Conservation (phyloP, 2,888 invertebrate genomes). For the Orthonychiurus folsomi region DNA sequence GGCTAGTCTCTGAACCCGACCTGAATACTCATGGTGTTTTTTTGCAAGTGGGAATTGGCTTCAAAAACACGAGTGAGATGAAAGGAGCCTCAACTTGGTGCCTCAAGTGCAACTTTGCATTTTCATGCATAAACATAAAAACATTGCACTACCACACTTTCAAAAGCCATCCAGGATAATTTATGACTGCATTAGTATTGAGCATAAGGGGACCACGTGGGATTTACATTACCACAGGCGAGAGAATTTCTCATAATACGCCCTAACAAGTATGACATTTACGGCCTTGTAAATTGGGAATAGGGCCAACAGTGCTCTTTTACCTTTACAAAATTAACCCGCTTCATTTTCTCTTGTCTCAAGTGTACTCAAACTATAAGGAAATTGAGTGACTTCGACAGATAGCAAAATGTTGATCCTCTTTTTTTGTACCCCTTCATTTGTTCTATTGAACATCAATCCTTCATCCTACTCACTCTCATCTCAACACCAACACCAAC, state of each 20-base stretch:
- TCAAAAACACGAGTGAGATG: too few species aligned
- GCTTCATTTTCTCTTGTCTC: not conserved
- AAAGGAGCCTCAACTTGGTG: too few species aligned
- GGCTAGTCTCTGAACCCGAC: too few species aligned
- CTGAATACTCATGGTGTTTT: too few species aligned
- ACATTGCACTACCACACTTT: too few species aligned
- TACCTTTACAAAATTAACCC: not conserved
- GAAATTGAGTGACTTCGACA: not conserved
- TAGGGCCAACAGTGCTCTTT: not conserved
- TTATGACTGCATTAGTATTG: not conserved
- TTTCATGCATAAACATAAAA: too few species aligned
- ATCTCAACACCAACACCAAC: too few species aligned
- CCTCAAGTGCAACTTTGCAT: too few species aligned
- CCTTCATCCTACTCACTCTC: too few species aligned
- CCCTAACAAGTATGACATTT: not conserved
- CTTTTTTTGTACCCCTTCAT: not conserved
- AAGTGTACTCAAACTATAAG: not conserved
- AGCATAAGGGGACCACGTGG: not conserved
- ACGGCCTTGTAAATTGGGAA: conserved; percentile 1
- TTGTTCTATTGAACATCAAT: not conserved
- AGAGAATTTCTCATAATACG: not conserved
- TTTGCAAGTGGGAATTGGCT: too few species aligned
- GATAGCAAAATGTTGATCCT: not conserved
- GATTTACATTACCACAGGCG: not conserved
- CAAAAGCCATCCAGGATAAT: not conserved